Evolutionary conservation across 2,113 vertebrate genomes (phyloP).

Genomic region (Apodemus speciosus): DNA sequence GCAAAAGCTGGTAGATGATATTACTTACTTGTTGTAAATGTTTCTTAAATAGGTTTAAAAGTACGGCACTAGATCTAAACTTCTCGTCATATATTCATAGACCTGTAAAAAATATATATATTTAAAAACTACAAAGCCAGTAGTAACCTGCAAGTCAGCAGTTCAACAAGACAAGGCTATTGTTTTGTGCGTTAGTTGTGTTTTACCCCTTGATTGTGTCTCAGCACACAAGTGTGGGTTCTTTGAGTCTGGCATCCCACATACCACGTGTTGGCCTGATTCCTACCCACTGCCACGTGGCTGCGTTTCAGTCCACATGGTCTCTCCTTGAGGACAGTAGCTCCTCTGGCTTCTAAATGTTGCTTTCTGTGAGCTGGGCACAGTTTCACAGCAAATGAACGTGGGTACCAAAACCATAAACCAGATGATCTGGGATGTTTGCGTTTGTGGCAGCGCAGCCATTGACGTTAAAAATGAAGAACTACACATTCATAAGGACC

Average conservation of each 20-base stretch:
- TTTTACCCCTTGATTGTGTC: not conserved
- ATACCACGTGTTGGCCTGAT: not conserved
- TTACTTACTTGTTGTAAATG: not conserved
- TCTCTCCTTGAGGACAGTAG: not conserved
- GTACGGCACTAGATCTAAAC: not conserved
- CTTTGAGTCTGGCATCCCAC: not conserved
- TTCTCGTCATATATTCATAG: not conserved
- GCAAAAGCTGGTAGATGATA: not conserved
- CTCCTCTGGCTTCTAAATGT: not conserved
- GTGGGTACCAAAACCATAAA: not conserved
- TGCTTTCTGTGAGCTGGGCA: conserved; percentile 24
- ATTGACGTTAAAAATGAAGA: not conserved
- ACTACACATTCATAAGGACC: not conserved
- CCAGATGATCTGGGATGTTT: not conserved
- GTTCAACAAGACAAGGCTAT: not conserved
- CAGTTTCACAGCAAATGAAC: not conserved
- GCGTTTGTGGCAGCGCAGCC: not conserved
- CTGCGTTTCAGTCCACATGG: not conserved
- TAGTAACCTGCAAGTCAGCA: not conserved
- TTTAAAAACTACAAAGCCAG: conserved; percentile 8
- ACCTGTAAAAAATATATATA: not conserved
- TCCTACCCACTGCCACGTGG: not conserved
- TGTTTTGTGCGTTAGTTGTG: not conserved
- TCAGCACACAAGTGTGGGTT: not conserved
- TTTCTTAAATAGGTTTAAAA: conserved; percentile 8